phyloP scores from a whole-genome alignment of 1,140 invertebrate species.

The Plodia interpunctella region DNA sequence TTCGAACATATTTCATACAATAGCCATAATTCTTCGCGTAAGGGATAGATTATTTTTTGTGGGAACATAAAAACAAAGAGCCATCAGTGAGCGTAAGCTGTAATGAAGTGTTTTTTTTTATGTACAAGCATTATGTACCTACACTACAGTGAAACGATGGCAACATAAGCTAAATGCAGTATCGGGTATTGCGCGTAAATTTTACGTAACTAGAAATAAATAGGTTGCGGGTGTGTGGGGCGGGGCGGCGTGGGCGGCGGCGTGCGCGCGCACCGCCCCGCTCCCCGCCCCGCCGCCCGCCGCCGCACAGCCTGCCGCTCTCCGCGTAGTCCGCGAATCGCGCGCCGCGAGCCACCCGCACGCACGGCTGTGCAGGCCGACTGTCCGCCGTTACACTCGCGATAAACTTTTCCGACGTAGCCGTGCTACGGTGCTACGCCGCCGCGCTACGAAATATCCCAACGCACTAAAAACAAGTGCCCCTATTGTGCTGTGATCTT shows the following conservation, averaged over 20 bases:
- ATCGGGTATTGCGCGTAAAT: slow-evolving; percentile 74
- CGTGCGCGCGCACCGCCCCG: slow-evolving; percentile 54
- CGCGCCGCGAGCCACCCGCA: slow-evolving; percentile 48
- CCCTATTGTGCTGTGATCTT: slow-evolving; percentile 48
- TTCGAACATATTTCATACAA: background rate
- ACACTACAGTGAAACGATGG: slow-evolving; percentile 36
- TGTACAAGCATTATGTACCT: slow-evolving; percentile 23
- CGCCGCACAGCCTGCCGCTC: slow-evolving; percentile 16
- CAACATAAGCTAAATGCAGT: slow-evolving; percentile 64
- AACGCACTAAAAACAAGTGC: slow-evolving; percentile 25
- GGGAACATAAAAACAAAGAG: too few species aligned
- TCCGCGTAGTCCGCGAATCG: slow-evolving; percentile 63
- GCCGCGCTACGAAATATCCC: slow-evolving; percentile 25
- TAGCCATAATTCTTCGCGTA: too few species aligned
- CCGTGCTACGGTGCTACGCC: slow-evolving; percentile 43
- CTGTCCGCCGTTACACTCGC: slow-evolving; percentile 42
- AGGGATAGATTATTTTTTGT: too few species aligned
- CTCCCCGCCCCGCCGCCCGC: slow-evolving; percentile 32
- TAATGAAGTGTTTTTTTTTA: slow-evolving; percentile 19
- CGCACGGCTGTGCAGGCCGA: slow-evolving; percentile 32
- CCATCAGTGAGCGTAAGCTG: background rate
- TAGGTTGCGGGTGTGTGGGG: slow-evolving; percentile 75
- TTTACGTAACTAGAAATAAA: slow-evolving; percentile 77
- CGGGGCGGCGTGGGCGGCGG: slow-evolving; percentile 64
- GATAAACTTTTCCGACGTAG: slow-evolving; percentile 55